Evolutionary conservation across 2,888 invertebrate species (phyloP), one percentile per base, ranked within the genome.

Genomic region (Rhorus exstirpatorius): DNA sequence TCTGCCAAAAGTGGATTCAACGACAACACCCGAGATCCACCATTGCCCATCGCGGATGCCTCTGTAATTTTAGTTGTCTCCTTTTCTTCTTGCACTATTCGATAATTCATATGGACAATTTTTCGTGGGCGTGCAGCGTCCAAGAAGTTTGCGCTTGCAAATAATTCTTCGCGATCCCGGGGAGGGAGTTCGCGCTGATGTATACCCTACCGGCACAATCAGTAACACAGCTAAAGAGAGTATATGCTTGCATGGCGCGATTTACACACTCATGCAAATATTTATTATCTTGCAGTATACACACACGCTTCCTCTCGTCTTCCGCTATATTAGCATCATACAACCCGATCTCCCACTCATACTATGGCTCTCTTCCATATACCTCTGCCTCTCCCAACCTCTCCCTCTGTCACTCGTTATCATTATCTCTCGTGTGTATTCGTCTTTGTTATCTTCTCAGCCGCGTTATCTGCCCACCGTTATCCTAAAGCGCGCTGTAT

Each of bases 251-350:
- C 68, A 53, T 61, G 53, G 44, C 19, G 35, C 38, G 60, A 24
- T 41, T 51, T 12, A 17, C 12, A 53, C 38, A 24, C 31, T 19
- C 17, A 46, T 41, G 14, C 44, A 26, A 31, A 17, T 14, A 46
- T 67, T 14, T 31, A 71, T 53, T 51, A 60, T 46, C 55, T 68
- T 12, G 76, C 41, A 14, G 46, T 61, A 67, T 55, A 79, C 55
- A 44, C 55, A 44, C 35, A 44, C 53, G 55, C 63, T 75, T 58
- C 55, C 76, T 80, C 80, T 65, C 80, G 83, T 83, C 80, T 83
- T 83, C 80, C 83, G 80, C 76, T 83, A 77, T 83, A 77, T 80
- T 80, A 79, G 76, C 83, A 77, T 77, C 72, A 76, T n/a, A n/a
- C 80, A 72, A 83, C 79, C 72, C 67, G 77, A 80, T 80, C 80